A percentile compares a stretch with the other conserved stretches of the same genome.
Conservation (phyloP, 1,140 invertebrate species). For the Stegodyphus mimosarum region DNA sequence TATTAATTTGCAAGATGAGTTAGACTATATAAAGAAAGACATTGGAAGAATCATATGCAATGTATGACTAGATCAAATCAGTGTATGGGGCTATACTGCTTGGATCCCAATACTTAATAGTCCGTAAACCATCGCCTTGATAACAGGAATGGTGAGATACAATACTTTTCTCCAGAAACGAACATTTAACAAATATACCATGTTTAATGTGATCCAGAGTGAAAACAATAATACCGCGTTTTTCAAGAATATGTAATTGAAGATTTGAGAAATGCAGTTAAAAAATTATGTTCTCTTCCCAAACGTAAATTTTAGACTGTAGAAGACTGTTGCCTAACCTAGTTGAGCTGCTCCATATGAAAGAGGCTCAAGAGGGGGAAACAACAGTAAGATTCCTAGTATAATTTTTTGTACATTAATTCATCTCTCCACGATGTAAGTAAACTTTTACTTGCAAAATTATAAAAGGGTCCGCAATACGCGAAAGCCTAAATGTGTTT, state of each 20-base stretch:
- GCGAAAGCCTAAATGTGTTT: neutral
- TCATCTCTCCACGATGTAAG: neutral
- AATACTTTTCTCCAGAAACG: neutral
- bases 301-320: neutral
- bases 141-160: neutral
- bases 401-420: too few species aligned
- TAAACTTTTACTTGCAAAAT: neutral
- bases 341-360: neutral
- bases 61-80: neutral
- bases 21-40: too few species aligned
- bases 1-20: neutral
- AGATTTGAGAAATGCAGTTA: neutral
- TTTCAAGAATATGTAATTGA: neutral
- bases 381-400: too few species aligned
- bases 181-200: neutral
- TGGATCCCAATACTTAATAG: neutral
- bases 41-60: neutral
- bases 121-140: neutral
- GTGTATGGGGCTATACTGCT: neutral
- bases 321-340: neutral
- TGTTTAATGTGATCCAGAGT: neutral
- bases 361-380: too few species aligned
- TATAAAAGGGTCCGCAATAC: neutral
- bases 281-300: neutral
- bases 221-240: neutral